phyloP scores from a whole-genome alignment of 2,797 vertebrate species.

The Sebastes ruberrimus region DNA sequence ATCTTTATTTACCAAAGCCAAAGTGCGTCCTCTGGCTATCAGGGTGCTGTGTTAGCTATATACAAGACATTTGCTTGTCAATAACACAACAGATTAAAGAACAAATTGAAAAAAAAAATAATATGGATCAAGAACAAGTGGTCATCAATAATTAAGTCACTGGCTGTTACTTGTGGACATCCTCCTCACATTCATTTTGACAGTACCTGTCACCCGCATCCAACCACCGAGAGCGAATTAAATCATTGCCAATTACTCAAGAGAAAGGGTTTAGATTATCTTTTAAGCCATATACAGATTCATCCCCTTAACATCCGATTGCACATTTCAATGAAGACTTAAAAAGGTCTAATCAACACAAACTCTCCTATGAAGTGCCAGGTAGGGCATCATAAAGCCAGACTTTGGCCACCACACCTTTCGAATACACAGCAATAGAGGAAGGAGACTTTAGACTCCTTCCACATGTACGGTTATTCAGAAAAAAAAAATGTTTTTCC shows the following conservation, averaged over 20 bases:
- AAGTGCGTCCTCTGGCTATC: constrained; percentile 42
- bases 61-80: constrained; percentile 58
- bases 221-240: constrained; percentile 14
- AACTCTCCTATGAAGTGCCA: constrained; percentile 8
- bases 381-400: constrained; percentile 49
- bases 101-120: constrained; percentile 12
- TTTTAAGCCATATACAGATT: not conserved
- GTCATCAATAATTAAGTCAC: constrained; percentile 56
- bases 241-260: not conserved
- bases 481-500: not conserved
- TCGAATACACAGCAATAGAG: constrained; percentile 47
- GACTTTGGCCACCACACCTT: constrained; percentile 69
- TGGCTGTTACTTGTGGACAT: constrained; percentile 54
- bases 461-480: not conserved
- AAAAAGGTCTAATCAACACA: constrained; percentile 13
- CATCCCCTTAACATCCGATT: not conserved
- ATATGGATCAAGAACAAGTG: constrained; percentile 50
- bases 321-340: constrained; percentile 33
- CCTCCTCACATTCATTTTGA: constrained; percentile 76
- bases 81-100: constrained; percentile 44
- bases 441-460: constrained; percentile 9
- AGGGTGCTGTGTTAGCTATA: constrained; percentile 46
- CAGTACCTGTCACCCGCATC: constrained; percentile 47
- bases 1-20: constrained; percentile 32
- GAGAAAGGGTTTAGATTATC: not conserved